Conservation (phyloP, 2,113 vertebrate genomes). For the Anthoscopus minutus region DNA sequence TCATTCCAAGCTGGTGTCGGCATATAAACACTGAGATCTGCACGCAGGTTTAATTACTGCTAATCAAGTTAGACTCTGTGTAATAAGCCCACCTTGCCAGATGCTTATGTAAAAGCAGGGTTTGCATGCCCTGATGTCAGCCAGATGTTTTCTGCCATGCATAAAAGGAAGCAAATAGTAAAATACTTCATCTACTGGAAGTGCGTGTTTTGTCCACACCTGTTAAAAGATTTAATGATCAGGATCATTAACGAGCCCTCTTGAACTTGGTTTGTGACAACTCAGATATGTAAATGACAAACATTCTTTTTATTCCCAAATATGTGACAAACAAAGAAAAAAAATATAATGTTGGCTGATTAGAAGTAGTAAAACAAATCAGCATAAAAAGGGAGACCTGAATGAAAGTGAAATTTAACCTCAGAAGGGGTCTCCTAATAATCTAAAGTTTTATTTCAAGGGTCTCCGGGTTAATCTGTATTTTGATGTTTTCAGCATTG, state of each 20-base stretch:
- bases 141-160: neutral
- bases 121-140: neutral
- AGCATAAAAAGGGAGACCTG: neutral
- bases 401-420: neutral
- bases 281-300: neutral
- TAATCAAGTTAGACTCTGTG: neutral
- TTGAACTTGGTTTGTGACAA: neutral
- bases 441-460: neutral
- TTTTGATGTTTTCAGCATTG: neutral
- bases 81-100: neutral
- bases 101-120: neutral
- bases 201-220: neutral
- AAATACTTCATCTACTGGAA: neutral
- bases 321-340: neutral
- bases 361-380: neutral
- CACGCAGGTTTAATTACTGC: neutral
- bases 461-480: neutral
- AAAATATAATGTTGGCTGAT: fast-evolving
- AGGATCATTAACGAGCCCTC: neutral
- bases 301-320: neutral
- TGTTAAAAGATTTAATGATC: neutral
- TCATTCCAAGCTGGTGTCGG: neutral
- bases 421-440: neutral
- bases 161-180: neutral
- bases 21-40: neutral